Conservation (phyloP, 53 echinoderm and acorn worm genomes). For the Astropecten irregularis region DNA sequence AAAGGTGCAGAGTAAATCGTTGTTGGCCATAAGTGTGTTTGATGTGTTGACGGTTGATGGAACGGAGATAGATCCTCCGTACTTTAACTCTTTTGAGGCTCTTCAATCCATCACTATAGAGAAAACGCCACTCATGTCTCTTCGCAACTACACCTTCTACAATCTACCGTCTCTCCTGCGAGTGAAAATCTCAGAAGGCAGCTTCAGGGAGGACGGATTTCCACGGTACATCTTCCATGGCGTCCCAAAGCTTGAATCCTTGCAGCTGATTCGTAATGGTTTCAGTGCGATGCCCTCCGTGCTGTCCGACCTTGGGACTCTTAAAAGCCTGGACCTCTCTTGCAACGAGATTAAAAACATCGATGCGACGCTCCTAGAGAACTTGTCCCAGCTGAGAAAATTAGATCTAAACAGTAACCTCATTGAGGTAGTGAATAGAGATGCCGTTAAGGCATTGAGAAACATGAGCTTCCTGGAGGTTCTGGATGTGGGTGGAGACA, state of each 20-base stretch:
- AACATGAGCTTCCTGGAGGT: neutral
- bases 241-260: neutral
- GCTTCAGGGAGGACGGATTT: neutral
- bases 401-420: constrained; percentile 17
- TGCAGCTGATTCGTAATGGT: neutral
- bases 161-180: constrained; percentile 22
- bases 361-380: constrained; percentile 7
- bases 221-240: neutral
- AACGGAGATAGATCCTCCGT: neutral
- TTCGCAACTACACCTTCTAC: constrained; percentile 1
- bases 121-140: neutral
- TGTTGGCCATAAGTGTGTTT: neutral
- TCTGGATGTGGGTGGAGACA: constrained; percentile 12
- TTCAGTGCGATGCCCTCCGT: constrained; percentile 20
- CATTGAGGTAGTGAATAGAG: neutral
- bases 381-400: neutral
- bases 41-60: neutral
- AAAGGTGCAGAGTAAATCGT: neutral
- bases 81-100: constrained; percentile 16
- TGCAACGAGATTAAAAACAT: neutral
- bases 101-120: neutral
- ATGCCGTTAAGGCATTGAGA: neutral
- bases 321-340: constrained; percentile 30
- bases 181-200: neutral
- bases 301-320: neutral